Base-by-base conservation (phyloP, 2,113 vertebrate species). In the Pachyramphus minor region DNA sequence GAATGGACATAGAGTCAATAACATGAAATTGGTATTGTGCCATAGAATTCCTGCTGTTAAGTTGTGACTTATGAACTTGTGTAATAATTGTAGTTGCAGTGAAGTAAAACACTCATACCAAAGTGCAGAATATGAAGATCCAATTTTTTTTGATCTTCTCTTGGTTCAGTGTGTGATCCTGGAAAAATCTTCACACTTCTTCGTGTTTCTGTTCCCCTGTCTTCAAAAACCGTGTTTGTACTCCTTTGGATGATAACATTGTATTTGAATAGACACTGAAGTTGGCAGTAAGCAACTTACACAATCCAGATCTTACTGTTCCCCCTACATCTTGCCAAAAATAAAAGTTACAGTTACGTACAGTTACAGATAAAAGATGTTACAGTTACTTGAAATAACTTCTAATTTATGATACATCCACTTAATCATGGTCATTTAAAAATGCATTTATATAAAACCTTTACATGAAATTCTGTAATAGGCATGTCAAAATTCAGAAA, bases 321-420 rank as follows among this genome's bases (percentile, higher is more conserved):
- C 78, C 62, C 81, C 74, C 89, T 89, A 95, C 71, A 93, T 71
- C 79, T 88, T 94, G 78, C 84, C 80, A 94, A 96, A 96, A 95
- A 96, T 85, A 96, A 93, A 86, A 73, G n/a, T n/a, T n/a, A n/a
- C n/a, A n/a, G n/a, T n/a, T n/a, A n/a, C n/a, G n/a, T n/a, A n/a
- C n/a, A n/a, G n/a, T n/a, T n/a, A n/a, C n/a, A n/a, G 58, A 86
- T 62, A 95, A 96, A 96, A 45, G 71, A 91, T 73, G 84, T 71
- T 92, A 87, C 55, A 33, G 50, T 63, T 90, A 83, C 87, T 96
- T 93, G 71, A 96, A 95, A 93, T 91, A 95, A 83, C 78, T 93
- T 85, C n/a, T 91, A 74, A 95, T 96, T 94, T 91, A 24, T 95
- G 75, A 76, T 93, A 93, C 35, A 76, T 49, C 25, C 55, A 93